Evolutionary conservation across 2,113 vertebrate species (phyloP).

Genomic region (Cynoglossus semilaevis): DNA sequence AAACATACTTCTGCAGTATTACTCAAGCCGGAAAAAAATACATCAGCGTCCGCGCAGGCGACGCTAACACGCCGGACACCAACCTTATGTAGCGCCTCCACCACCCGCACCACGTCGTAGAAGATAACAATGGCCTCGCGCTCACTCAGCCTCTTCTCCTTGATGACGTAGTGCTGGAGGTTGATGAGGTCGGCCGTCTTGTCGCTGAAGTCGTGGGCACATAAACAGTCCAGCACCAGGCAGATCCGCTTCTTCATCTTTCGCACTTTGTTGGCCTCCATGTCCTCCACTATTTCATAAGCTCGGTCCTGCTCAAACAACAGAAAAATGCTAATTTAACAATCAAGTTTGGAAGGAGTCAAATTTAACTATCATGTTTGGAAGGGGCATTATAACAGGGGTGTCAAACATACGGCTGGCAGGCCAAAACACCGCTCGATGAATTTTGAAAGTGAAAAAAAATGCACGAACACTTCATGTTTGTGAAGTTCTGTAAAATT

Average conservation of each 20-base stretch:
- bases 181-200: constrained; percentile 98
- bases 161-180: constrained; percentile 98
- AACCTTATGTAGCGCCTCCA: constrained; percentile 93
- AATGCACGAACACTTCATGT: no score
- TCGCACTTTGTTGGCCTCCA: constrained; percentile 85
- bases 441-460: no score
- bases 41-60: neutral
- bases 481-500: no score
- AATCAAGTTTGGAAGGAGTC: neutral
- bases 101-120: constrained; percentile 96
- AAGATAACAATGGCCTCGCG: constrained; percentile 96
- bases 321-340: neutral
- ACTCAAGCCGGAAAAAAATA: no score
- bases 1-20: no score
- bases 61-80: no score
- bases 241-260: constrained; percentile 97
- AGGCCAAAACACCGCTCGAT: no score
- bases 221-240: constrained; percentile 95
- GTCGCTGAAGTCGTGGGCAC: constrained; percentile 96
- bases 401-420: no score
- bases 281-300: constrained; percentile 89
- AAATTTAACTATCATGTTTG: no score
- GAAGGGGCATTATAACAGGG: no score
- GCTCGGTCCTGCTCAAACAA: constrained; percentile 83
- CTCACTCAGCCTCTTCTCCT: constrained; percentile 95